phyloP scores from a whole-genome alignment of 2,113 vertebrate species.

The Notechis scutatus region DNA sequence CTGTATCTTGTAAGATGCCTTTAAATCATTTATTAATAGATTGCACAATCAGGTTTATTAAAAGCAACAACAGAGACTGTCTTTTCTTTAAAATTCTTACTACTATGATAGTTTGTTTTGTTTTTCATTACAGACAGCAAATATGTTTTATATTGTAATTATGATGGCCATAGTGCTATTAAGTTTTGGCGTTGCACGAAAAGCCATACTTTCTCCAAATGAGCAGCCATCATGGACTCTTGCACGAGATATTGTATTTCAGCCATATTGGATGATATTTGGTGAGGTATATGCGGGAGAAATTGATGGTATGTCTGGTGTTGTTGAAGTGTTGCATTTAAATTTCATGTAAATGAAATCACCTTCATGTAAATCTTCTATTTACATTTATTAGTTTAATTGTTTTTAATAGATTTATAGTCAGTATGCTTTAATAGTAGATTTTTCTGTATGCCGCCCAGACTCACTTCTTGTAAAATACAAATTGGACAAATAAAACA shows the following conservation, averaged over 20 bases:
- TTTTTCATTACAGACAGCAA: slow-evolving; percentile 77
- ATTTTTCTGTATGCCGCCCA: not conserved
- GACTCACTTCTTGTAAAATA: not conserved
- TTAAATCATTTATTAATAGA: not conserved
- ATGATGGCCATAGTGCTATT: slow-evolving; percentile 95
- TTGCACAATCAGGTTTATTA: not conserved
- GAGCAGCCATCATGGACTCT: slow-evolving; percentile 88
- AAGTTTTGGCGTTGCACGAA: slow-evolving; percentile 92
- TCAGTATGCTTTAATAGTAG: not conserved
- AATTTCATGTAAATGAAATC: not conserved
- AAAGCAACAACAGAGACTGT: not conserved
- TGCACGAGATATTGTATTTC: slow-evolving; percentile 86
- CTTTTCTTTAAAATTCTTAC: not conserved
- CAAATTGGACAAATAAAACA: not conserved
- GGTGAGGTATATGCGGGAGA: slow-evolving; percentile 92
- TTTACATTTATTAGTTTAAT: not conserved
- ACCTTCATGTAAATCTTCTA: not conserved
- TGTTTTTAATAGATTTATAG: not conserved
- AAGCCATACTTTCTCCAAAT: slow-evolving; percentile 88
- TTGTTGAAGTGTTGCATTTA: not conserved
- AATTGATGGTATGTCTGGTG: slow-evolving; percentile 79
- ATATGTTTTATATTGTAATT: slow-evolving; percentile 98
- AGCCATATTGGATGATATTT: slow-evolving; percentile 98
- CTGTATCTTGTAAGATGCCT: not conserved
- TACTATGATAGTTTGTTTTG: not conserved